These are phyloP conservation scores for Macrophya alboannulata DNA, from an alignment of 2,888 invertebrate genomes.

Conservation along the genomic window DNA sequence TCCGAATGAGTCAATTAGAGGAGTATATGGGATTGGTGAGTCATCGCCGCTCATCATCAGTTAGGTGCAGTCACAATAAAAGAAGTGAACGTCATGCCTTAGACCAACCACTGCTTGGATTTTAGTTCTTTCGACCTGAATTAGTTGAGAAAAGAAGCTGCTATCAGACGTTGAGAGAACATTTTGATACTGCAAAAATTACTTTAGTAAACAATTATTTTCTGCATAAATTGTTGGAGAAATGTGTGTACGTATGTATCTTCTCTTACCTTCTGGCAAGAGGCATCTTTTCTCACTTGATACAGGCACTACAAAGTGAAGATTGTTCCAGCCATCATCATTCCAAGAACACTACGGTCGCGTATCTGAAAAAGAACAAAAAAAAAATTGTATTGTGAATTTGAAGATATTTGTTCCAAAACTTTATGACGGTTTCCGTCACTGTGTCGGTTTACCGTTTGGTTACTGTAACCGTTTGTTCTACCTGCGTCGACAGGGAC, in stretches of 20 bases:
- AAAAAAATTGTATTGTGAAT: background rate
- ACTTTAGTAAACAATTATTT: background rate
- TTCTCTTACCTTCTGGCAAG: slow-evolving; percentile 22
- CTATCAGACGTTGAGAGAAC: too few relatives aligned
- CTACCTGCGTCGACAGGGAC: background rate
- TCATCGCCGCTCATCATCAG: too few relatives aligned
- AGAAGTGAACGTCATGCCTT: too few relatives aligned
- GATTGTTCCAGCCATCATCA: slow-evolving; percentile 11
- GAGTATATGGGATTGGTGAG: too few relatives aligned
- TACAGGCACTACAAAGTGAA: slow-evolving; percentile 9
- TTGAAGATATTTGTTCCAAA: background rate
- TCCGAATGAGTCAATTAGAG: too few relatives aligned
- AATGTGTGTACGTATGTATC: background rate
- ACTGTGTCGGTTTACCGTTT: background rate
- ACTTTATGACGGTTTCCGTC: background rate
- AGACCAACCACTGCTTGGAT: too few relatives aligned
- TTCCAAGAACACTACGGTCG: background rate
- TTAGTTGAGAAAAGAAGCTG: too few relatives aligned
- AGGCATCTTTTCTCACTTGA: slow-evolving; percentile 40
- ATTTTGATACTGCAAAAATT: background rate
- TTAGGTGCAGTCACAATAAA: background rate
- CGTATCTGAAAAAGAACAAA: slow-evolving; percentile 9
- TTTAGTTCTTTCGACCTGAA: too few relatives aligned
- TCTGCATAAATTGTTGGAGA: too few relatives aligned
- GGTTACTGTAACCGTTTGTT: background rate